Evolutionary conservation across 2,888 invertebrate species (phyloP).

Genomic region (Baronia brevicornis): DNA sequence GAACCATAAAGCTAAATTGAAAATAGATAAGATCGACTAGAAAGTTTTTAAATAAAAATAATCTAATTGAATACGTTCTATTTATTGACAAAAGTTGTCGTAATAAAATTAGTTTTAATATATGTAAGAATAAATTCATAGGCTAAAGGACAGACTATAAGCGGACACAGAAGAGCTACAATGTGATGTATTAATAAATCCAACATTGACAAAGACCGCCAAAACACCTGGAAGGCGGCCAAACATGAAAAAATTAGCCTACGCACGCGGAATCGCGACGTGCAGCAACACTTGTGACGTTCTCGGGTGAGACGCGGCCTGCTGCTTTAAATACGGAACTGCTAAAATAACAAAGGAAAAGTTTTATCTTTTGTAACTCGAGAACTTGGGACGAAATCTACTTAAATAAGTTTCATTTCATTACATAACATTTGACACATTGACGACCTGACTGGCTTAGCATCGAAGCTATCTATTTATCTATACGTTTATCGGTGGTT

Average conservation of each 20-base stretch:
- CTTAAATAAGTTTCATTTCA: neutral
- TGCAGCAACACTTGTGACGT: slow-evolving; percentile 42
- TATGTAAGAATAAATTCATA: too few species aligned
- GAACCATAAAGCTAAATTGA: too few species aligned
- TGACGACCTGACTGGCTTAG: too few species aligned
- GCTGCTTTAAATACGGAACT: slow-evolving; percentile 18
- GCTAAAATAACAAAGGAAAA: slow-evolving; percentile 17
- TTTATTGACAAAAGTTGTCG: too few species aligned
- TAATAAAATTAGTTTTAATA: too few species aligned
- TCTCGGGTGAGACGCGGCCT: slow-evolving; percentile 13
- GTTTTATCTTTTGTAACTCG: slow-evolving; percentile 10
- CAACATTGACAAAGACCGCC: slow-evolving; percentile 76
- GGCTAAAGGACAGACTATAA: slow-evolving; percentile 28
- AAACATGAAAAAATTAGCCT: slow-evolving; percentile 54
- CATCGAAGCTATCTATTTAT: too few species aligned
- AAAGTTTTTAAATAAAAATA: too few species aligned
- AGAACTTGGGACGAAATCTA: slow-evolving; percentile 6
- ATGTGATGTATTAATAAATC: slow-evolving; percentile 69
- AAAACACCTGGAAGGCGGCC: slow-evolving; percentile 64
- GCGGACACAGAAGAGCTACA: slow-evolving; percentile 46
- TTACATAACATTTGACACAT: too few species aligned
- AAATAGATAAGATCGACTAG: too few species aligned
- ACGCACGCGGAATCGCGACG: slow-evolving; percentile 35
- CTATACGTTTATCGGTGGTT: too few species aligned
- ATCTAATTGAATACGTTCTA: too few species aligned